Base-by-base conservation (phyloP, 1,140 invertebrate species). In the Maniola jurtina region DNA sequence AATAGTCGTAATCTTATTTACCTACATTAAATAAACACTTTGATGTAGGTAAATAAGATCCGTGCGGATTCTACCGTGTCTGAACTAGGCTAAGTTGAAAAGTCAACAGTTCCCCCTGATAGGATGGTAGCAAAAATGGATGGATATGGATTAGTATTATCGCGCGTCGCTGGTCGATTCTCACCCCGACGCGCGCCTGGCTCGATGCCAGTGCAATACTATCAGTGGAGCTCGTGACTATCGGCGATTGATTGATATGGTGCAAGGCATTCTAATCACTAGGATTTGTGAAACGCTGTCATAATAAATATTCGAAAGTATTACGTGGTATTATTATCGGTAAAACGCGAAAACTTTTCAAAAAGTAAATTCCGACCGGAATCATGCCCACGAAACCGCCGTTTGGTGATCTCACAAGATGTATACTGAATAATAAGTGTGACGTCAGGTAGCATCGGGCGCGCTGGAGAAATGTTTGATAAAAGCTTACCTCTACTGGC, bases 201-300 rank as follows among this genome's bases (percentile, higher is more conserved):
- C 45, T 48, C n/a, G 35, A 11, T 64, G 61, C 61, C 65, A 67
- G 47, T 61, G 45, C 35, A 38, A 48, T 61, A 61, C 61, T 67
- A 67, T 67, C 65, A 52, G 33, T 47, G 42, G 35, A 38, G 42
- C 10, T 34, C 65, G 52, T 67, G 65, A 61, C 59, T 56, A 48
- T 57, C 65, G 54, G 54, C 34, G 65, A 61, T 61, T 67, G 65
- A 67, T 67, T 33, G 54, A 64, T 57, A 36, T 45, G 55, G 5
- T 15, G 16, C 36, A 55, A 55, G 16, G 33, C 50, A 45, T 42
- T 55, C 14, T 55, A 15, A 50, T 61, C 52, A 38, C 60, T 48
- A 14, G 34, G 34, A 38, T 61, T 61, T 52, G 35, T 16, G 52
- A 34, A 9, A 7, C 25, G 16, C 52, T 34, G 52, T 34, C 33